Base-by-base conservation (phyloP, 2,113 vertebrate genomes). In the Engraulis encrasicolus region DNA sequence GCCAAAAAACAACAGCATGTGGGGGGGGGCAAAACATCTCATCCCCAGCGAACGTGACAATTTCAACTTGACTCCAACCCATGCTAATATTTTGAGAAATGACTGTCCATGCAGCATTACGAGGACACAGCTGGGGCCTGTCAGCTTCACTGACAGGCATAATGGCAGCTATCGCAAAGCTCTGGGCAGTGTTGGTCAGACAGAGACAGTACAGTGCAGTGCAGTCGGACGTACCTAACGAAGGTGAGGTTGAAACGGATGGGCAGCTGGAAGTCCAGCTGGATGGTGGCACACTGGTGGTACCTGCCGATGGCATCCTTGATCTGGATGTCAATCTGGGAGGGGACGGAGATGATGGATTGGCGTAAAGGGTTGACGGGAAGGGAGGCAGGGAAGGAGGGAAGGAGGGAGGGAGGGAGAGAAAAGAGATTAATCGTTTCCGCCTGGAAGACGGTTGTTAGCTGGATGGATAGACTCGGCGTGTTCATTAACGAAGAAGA, bases 251-350 rank as follows among this genome's bases (percentile, higher is more conserved):
- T 96, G 86, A 99, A 99, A 85, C 98, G 96, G 88, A 99, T 96
- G 7, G 98, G 98, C 4, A 99, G 93, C 91, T 99, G 98, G 87
- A 99, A 99, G 83, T 99, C 98, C 0, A 99, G 92, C 89, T 99
- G 98, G 83, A 99, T 98, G 0, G 98, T 99, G 80, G 98, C 98
- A 91, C 98, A 99, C 38, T 99, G 98, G 90, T 99, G 98, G 92
- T 99, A 99, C 27, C 98, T 95, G 27, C 98, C 98, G 40, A 99
- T 99, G 5, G 98, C 98, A 78, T 99, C 98, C 91, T 99, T 99
- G 89, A 99, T 99, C 94, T 99, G 93, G 91, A 99, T 99, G 91
- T 99, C 98, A 80, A 99, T 99, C 98, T 99, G 87, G 38, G 82
- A 7, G 3, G n/a, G n/a, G 2, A n/a, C 9, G n/a, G 45, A 81